phyloP scores from a whole-genome alignment of 2,797 vertebrate species.

The Glossophaga mutica region DNA sequence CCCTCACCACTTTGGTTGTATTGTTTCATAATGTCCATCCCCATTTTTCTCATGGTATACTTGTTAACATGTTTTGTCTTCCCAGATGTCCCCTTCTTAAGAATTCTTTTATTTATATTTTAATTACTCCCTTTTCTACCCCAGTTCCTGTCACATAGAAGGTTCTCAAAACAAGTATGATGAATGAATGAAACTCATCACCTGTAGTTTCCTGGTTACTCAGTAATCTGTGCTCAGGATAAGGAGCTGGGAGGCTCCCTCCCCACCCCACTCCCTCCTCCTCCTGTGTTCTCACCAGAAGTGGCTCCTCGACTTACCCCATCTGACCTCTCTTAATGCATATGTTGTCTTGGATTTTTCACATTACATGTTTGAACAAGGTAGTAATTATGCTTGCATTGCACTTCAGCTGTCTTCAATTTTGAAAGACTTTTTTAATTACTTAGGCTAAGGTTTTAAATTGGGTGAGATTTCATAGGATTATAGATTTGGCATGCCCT shows the following conservation, averaged over 20 bases:
- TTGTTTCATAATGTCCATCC: background rate
- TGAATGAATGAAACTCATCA: background rate
- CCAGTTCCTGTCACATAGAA: background rate
- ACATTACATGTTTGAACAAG: background rate
- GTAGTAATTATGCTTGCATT: background rate
- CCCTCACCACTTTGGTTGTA: background rate
- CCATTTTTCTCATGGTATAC: background rate
- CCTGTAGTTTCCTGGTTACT: background rate
- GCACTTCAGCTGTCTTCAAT: background rate
- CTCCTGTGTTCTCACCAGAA: background rate
- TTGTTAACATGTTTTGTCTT: background rate
- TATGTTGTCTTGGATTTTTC: background rate
- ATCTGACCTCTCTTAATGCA: background rate
- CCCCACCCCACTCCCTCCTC: background rate
- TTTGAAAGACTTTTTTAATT: background rate
- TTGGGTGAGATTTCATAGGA: background rate
- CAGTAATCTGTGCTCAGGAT: background rate
- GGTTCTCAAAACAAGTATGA: background rate
- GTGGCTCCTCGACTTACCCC: background rate
- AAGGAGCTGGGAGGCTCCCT: background rate
- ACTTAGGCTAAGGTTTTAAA: background rate
- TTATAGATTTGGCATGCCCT: background rate
- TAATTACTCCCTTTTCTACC: background rate
- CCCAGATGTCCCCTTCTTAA: background rate
- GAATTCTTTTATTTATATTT: background rate